Evolutionary conservation across 2,113 vertebrate species (phyloP).

Genomic region (Malaclemys terrapin): DNA sequence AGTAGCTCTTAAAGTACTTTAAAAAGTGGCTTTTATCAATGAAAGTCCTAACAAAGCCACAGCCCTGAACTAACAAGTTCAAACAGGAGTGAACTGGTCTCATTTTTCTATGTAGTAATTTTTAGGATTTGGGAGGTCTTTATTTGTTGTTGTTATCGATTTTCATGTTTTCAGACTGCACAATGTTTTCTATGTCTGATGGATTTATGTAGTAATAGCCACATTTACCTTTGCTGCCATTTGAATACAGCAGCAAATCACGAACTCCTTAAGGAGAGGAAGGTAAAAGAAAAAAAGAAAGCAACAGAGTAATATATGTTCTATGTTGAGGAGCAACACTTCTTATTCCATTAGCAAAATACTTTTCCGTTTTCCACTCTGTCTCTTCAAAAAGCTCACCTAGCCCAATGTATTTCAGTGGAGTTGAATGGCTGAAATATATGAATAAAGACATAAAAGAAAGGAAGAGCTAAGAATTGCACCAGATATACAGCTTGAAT

Average conservation of each 20-base stretch:
- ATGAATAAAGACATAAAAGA: background rate
- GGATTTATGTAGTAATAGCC: conserved; percentile 44
- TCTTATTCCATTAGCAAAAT: conserved; percentile 12
- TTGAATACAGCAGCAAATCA: conserved; percentile 27
- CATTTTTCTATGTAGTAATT: background rate
- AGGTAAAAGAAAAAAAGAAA: background rate
- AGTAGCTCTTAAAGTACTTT: conserved; percentile 1
- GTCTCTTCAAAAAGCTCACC: background rate
- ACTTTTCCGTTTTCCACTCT: background rate
- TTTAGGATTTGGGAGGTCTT: background rate
- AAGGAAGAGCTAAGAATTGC: background rate
- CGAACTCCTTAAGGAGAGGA: background rate
- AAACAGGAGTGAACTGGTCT: conserved; percentile 11
- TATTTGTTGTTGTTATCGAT: conserved; percentile 8
- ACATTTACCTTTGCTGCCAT: conserved; percentile 36
- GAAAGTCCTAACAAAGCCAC: conserved; percentile 3
- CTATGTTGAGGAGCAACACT: rapidly evolving
- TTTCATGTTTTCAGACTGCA: background rate
- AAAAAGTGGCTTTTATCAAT: conserved; percentile 39
- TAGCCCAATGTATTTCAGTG: background rate
- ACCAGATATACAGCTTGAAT: background rate
- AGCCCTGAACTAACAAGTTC: background rate
- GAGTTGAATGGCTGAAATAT: background rate
- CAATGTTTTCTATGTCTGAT: background rate
- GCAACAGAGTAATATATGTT: background rate